These are phyloP conservation scores for Pygoscelis antarcticus DNA, from an alignment of 2,113 vertebrate genomes.

Conservation along the genomic window DNA sequence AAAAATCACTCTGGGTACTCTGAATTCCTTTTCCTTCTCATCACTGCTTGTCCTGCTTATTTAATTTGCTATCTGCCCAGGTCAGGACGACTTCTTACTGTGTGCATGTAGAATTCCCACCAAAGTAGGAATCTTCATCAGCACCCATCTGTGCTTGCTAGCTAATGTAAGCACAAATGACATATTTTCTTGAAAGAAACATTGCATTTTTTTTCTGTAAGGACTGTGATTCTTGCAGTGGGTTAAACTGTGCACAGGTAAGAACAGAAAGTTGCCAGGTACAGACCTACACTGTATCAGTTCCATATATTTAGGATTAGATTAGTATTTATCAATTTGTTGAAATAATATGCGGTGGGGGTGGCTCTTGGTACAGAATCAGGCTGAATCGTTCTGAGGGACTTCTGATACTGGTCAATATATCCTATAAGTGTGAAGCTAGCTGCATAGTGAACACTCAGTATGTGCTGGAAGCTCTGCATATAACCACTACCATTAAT, in stretches of 20 bases:
- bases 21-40: neutral
- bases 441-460: rapidly evolving
- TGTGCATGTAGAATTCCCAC: neutral
- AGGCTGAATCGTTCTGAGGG: neutral
- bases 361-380: neutral
- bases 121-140: neutral
- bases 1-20: neutral
- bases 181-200: neutral
- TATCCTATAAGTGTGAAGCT: neutral
- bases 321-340: neutral
- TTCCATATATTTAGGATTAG: neutral
- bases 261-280: neutral
- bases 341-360: neutral
- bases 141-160: neutral
- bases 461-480: neutral
- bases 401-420: neutral
- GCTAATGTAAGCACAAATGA: neutral
- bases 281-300: neutral
- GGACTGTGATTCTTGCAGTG: neutral
- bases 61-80: neutral
- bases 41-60: rapidly evolving
- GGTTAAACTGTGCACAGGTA: neutral
- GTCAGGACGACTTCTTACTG: neutral
- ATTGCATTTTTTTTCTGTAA: neutral
- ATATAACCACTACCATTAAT: neutral